Evolutionary conservation across 2,113 vertebrate species (phyloP), one percentile per base, ranked within the genome.

Genomic region (Gymnogyps californianus): DNA sequence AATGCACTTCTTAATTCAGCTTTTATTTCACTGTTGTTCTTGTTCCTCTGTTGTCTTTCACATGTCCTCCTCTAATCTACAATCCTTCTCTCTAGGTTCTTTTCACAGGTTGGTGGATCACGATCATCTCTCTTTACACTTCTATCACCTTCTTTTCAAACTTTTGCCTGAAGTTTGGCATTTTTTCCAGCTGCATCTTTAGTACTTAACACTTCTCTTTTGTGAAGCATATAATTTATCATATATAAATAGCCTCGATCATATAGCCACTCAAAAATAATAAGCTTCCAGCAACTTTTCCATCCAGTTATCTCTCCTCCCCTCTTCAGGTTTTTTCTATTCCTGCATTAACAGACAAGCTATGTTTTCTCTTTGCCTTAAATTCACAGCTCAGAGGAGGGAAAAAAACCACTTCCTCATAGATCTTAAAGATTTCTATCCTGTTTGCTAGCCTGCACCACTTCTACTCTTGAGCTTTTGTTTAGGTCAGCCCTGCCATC

Each of bases 211-310:
- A 46, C 46, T 83, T 49, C n/a, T 86, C 13, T 66, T 92, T 54
- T 64, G n/a, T 34, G 52, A 91, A 83, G 49, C 19, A 61, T 94
- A 34, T 72, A 87, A 96, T 94, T 94, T 89, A 54, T 76, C 3
- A 4, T 72, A 49, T 69, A 95, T 84, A 96, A 91, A 96, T 66
- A 93, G 92, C 46, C 34, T 78, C 71, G 71, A 71, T 82, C 51
- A 90, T 79, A 92, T 83, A 91, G 26, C 62, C 75, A 88, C 82
- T 92, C 82, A 93, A 77, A 96, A 91, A 94, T 83, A 89, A 72
- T 86, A 91, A 93, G 79, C 28, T 93, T 90, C 84, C 85, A 95
- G 87, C 36, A 95, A 81, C 36, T 95, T 88, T 94, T 93, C 36
- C 66, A 72, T 54, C 57, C 44, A 93, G 44, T 69, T 83, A 76